Evolutionary conservation across 2,888 invertebrate genomes (phyloP), one percentile per base, ranked within the genome.

Genomic region (Fragum fragum): DNA sequence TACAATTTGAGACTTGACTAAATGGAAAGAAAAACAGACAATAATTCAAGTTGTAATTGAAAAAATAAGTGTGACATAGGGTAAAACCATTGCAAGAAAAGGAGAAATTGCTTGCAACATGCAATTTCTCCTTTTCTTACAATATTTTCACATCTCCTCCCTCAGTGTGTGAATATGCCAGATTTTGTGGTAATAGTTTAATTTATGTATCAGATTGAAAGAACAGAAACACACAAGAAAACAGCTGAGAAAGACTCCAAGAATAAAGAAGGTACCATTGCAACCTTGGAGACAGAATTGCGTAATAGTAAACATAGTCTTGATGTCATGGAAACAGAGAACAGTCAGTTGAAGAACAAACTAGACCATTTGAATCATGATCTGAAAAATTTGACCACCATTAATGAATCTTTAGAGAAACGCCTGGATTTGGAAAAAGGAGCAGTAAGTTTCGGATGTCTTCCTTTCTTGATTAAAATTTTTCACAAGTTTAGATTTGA

Each of bases 331-430:
- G 87, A 90, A 66, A 59, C 86, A n/a, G 91, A 91, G 59, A 84
- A 86, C n/a, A 72, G 81, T 29, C 87, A 89, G 69, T 78, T 90
- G 14, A 87, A 88, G 71, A 69, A 73, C 18, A 89, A 88, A 79
- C 68, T 88, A 26, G 91, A 90, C 14, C 77, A 86, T 32, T 73
- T 91, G 53, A 86, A 83, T 18, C 88, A 91, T n/a, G 91, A 92
- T 55, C 55, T 91, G 21, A 83, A 83, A 29, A 87, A 87, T 66
- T 77, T 92, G 7, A 88, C 85, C 7, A 88, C 81, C 23, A 82
- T 87, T 28, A 91, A 88, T 76, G 59, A 82, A 0, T 81, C 87
- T 5, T 77, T 91, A 42, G 91, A 92, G 68, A 86, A 88, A 29
- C 83, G 83, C 28, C 76, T 92, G 16, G 73, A 73, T 6, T 26